Evolutionary conservation across 2,888 invertebrate genomes (phyloP).

Genomic region (Phortica okadai): DNA sequence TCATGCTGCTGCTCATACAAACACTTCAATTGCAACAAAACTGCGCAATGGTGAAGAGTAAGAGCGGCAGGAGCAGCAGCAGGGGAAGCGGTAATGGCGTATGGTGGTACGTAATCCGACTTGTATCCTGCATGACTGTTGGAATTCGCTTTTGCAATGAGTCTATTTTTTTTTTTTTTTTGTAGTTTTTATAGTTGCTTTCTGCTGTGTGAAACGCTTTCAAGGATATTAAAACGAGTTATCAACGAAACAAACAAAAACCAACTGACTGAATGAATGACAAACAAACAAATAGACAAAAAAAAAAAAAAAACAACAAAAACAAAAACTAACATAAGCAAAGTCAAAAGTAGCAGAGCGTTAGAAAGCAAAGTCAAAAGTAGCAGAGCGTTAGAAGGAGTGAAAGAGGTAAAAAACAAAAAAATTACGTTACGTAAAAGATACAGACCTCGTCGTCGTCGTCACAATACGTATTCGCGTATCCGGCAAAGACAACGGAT

Average conservation of each 20-base stretch:
- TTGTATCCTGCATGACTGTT: constrained; percentile 10
- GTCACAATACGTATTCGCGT: constrained; percentile 39
- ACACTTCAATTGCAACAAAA: constrained; percentile 3
- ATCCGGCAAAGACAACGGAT: constrained; percentile 65
- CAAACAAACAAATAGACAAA: constrained; percentile 34
- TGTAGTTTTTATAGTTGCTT: background rate
- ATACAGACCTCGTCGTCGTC: constrained; percentile 28
- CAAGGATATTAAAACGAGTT: constrained; percentile 53
- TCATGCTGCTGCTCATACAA: background rate
- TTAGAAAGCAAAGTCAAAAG: constrained; percentile 40
- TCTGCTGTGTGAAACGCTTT: constrained; percentile 35
- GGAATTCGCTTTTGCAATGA: background rate
- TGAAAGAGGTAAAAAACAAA: constrained; percentile 51
- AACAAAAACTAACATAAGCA: constrained; percentile 11
- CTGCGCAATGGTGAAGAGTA: background rate
- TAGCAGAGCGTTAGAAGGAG: constrained; percentile 49
- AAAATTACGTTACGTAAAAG: constrained; percentile 27
- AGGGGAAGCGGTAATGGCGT: background rate
- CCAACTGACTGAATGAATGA: constrained; percentile 44
- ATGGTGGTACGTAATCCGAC: background rate
- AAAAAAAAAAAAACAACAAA: constrained; percentile 19
- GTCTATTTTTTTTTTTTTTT: constrained; percentile 1
- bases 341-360: constrained; percentile 38
- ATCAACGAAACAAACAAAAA: constrained; percentile 52
- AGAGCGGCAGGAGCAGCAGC: no score